Percentiles rank a stretch among this genome's conserved stretches.
These are phyloP conservation scores for Aspidiotus destructor DNA, from an alignment of 2,888 invertebrate genomes.

Conservation along the genomic window DNA sequence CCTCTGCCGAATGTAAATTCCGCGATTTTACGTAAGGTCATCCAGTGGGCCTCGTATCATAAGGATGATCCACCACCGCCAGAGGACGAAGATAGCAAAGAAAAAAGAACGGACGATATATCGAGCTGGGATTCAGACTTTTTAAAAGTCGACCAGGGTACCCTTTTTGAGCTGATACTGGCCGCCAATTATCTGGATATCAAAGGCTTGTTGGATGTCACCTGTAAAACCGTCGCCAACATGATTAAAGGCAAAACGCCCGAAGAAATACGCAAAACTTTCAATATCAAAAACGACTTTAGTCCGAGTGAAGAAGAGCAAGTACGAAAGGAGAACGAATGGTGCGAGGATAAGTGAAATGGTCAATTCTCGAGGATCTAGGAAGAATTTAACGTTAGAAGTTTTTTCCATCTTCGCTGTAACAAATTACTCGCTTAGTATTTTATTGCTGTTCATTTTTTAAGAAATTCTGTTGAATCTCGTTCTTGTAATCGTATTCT, in stretches of 20 bases:
- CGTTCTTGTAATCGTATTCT: too few species aligned
- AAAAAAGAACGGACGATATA: slow-evolving; percentile 96
- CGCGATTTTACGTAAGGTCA: slow-evolving; percentile 87
- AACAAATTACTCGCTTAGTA: too few species aligned
- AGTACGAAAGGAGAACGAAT: slow-evolving; percentile 91
- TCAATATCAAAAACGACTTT: slow-evolving; percentile 95
- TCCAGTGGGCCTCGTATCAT: slow-evolving; percentile 87
- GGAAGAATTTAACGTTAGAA: too few species aligned
- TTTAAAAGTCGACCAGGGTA: slow-evolving; percentile 92
- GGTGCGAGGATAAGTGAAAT: slow-evolving; percentile 74
- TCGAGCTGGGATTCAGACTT: slow-evolving; percentile 99
- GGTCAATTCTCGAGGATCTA: too few species aligned
- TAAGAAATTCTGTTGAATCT: too few species aligned
- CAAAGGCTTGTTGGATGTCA: slow-evolving; percentile 88
- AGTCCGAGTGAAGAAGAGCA: slow-evolving; percentile 94
- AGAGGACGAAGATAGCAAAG: slow-evolving; percentile 94
- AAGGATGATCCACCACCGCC: slow-evolving; percentile 92
- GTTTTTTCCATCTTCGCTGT: too few species aligned
- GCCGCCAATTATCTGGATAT: slow-evolving; percentile 96
- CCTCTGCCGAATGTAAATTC: slow-evolving; percentile 96
- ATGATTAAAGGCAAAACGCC: slow-evolving; percentile 99
- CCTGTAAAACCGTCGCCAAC: slow-evolving; percentile 96
- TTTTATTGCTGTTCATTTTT: too few species aligned
- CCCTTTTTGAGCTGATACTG: slow-evolving; percentile 40
- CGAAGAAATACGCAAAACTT: slow-evolving; percentile 91